Evolutionary conservation across 1,140 invertebrate species (phyloP).

Genomic region (Elymnias hypermnestra): DNA sequence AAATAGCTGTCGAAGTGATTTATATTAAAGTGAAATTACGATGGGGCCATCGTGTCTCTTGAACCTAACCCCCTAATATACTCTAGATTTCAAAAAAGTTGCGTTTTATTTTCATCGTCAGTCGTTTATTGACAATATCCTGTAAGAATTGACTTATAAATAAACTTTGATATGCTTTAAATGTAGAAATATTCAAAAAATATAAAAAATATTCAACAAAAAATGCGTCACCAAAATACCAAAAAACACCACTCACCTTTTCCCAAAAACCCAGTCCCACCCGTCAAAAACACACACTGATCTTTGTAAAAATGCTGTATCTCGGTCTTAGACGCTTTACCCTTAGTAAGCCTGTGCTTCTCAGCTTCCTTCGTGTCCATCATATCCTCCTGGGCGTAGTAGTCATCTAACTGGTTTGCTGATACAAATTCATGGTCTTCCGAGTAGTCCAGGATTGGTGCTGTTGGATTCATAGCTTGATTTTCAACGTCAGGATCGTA

Average conservation of each 20-base stretch:
- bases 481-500: slow-evolving; percentile 46
- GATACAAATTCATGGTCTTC: slow-evolving; percentile 67
- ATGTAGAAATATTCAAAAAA: no score
- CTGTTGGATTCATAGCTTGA: slow-evolving; percentile 54
- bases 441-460: slow-evolving; percentile 56
- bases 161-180: no score
- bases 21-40: no score
- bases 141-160: no score
- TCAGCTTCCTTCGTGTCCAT: slow-evolving; percentile 53
- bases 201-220: background rate
- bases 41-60: no score
- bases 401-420: slow-evolving; percentile 52
- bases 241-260: slow-evolving; percentile 77
- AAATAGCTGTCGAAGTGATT: no score
- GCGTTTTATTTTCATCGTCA: no score
- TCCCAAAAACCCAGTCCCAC: slow-evolving; percentile 88
- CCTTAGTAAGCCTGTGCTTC: slow-evolving; percentile 51
- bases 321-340: slow-evolving; percentile 51
- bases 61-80: no score
- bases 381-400: slow-evolving; percentile 54
- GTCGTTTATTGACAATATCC: no score
- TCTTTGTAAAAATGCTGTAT: slow-evolving; percentile 80
- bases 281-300: slow-evolving; percentile 81
- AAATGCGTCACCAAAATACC: slow-evolving; percentile 12
- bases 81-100: no score